Conservation (phyloP, 2,888 invertebrate species). For the Hydroisotoma schaefferi region DNA sequence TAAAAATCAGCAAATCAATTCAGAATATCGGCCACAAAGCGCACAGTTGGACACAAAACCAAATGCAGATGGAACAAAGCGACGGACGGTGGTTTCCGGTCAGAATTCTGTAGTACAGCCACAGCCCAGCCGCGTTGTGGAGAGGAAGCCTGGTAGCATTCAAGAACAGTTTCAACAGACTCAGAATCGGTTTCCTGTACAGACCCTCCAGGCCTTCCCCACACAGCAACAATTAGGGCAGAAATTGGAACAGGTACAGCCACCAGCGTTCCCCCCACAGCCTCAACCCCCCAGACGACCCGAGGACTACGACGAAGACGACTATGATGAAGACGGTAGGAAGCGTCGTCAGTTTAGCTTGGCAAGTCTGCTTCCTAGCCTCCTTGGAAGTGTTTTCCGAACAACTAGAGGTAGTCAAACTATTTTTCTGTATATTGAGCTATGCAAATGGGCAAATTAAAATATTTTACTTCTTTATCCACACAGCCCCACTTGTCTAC, state of each 20-base stretch:
- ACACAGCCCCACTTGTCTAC: neutral
- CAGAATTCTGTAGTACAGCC: neutral
- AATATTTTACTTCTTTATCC: neutral
- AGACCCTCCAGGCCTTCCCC: conserved; percentile 5
- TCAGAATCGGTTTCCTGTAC: neutral
- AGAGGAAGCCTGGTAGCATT: neutral
- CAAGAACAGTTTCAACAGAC: conserved; percentile 11
- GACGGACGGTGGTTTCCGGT: no score
- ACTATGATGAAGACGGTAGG: conserved; percentile 10
- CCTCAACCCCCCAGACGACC: neutral
- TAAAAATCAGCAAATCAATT: neutral
- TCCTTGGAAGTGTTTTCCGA: neutral
- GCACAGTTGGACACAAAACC: no score
- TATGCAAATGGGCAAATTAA: neutral
- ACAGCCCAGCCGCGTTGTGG: neutral
- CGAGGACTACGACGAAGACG: conserved; percentile 8
- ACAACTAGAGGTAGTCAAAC: neutral
- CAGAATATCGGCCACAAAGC: no score
- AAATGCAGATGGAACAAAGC: no score
- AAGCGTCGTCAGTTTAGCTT: conserved; percentile 4
- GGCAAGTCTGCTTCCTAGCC: neutral
- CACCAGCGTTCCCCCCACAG: neutral
- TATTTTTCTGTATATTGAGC: neutral
- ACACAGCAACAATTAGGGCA: neutral
- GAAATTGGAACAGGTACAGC: neutral